Percentiles rank a stretch among this genome's conserved stretches.
Conservation (phyloP, 2,888 invertebrate genomes). For the Orthosia incerta region DNA sequence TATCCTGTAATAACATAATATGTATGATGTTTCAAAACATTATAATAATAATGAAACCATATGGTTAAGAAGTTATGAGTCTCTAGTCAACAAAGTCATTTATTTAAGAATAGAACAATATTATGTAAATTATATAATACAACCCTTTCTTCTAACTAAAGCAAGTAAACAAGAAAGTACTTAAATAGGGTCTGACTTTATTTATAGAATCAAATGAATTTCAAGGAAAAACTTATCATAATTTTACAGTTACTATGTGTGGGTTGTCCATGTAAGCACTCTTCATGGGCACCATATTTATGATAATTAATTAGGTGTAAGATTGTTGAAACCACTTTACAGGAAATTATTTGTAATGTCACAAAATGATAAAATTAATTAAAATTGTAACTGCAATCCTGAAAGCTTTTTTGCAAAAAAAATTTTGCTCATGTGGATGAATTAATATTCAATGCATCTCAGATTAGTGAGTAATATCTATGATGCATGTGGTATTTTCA, state of each 20-base stretch:
- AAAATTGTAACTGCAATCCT: background rate
- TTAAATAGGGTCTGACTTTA: slow-evolving; percentile 6
- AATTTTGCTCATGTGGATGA: too few relatives aligned
- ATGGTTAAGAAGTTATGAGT: slow-evolving; percentile 56
- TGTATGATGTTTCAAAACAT: slow-evolving; percentile 14
- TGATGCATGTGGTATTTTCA: background rate
- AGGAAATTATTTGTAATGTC: slow-evolving; percentile 4
- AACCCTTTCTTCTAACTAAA: background rate
- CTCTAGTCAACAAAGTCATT: background rate
- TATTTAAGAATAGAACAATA: background rate
- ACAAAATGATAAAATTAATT: background rate
- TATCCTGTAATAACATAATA: background rate
- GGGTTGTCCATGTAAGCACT: background rate
- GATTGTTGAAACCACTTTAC: slow-evolving; percentile 1
- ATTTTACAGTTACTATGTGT: slow-evolving; percentile 22
- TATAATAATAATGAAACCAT: slow-evolving; percentile 54
- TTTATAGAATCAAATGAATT: slow-evolving; percentile 27
- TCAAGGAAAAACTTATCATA: slow-evolving; percentile 36
- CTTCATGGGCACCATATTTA: background rate
- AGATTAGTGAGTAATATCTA: background rate
- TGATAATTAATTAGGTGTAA: background rate
- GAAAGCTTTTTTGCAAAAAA: background rate
- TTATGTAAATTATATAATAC: background rate
- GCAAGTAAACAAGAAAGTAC: background rate
- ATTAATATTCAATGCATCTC: background rate